Base-by-base conservation (phyloP, 2,797 vertebrate species). In the Enteromius radiatus region DNA sequence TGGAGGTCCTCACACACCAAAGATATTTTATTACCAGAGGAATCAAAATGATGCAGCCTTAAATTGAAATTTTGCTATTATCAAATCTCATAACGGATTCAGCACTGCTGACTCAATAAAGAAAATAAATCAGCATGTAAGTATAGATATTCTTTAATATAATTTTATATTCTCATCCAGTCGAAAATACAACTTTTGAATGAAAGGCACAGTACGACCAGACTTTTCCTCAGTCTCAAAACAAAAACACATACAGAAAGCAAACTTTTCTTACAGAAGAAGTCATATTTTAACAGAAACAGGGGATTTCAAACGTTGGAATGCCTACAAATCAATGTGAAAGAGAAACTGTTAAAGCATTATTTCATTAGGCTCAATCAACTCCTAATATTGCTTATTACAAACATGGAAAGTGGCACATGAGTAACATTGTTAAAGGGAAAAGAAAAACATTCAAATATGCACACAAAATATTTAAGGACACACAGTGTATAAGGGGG, bases 181-280 rank as follows among this genome's bases (percentile, higher is more conserved):
- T 97, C 97, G 96, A 95, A 93, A 94, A 97, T 96, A 97, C 96
- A 96, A 97, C 96, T 96, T 97, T 95, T 93, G 91, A 94, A 95
- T 96, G 94, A 96, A 96, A 97, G 96, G 97, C 97, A 98, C 98
- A 98, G 97, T 96, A 97, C 97, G 96, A 96, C 96, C 95, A 98
- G 95, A 98, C 97, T 95, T 93, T 89, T 95, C 92, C 95, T 96
- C 95, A 96, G 94, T 95, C 93, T 95, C 90, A 94, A 92, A 84
- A 8, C 68, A 61, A 61, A 92, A 61, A 92, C 87, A 64, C 92
- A 91, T 96, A 98, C 96, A 97, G 97, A 84, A 96, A 95, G 92
- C 91, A 88, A 93, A 97, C 91, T 61, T 71, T 33, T 26, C 26
- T 71, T 61, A 45, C 11, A 71, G 68, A 79, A 67, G 3, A 11